A percentile compares a stretch with the other conserved stretches of the same genome.
Evolutionary conservation across 2,113 vertebrate species (phyloP).

Genomic region (Rhipidura dahli): DNA sequence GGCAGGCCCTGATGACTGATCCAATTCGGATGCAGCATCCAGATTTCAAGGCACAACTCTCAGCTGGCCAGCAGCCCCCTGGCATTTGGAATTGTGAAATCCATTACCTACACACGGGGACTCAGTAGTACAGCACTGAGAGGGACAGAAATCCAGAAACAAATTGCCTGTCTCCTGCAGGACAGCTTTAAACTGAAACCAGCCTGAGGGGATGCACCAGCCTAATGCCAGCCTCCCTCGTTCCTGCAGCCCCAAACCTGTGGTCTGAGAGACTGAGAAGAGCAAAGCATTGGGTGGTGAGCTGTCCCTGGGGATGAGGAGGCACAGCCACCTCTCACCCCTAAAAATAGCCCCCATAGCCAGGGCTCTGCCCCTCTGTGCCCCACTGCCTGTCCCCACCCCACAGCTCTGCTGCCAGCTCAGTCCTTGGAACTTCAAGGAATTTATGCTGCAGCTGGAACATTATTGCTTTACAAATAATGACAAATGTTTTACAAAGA

Average conservation of each 20-base stretch:
- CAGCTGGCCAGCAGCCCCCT: neutral
- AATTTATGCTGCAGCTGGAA: neutral
- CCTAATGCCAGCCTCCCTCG: neutral
- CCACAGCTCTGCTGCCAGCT: neutral
- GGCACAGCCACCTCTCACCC: neutral
- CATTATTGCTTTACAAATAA: neutral
- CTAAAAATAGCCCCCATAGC: neutral
- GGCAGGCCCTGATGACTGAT: neutral
- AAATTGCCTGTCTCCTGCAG: neutral
- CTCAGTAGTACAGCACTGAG: neutral
- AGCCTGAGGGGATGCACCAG: neutral
- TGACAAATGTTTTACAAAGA: neutral
- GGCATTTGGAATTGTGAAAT: neutral
- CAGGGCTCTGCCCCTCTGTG: neutral
- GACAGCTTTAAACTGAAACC: neutral
- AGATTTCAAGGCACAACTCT: neutral
- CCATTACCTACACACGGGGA: neutral
- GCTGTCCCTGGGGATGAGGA: neutral
- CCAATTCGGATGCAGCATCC: neutral
- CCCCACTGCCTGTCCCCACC: neutral
- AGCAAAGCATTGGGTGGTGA: neutral
- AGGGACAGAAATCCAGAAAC: neutral
- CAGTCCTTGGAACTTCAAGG: neutral
- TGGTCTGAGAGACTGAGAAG: rapidly evolving
- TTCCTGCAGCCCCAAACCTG: neutral